Conservation (phyloP, 2,113 vertebrate species). For the Datnioides undecimradiatus region DNA sequence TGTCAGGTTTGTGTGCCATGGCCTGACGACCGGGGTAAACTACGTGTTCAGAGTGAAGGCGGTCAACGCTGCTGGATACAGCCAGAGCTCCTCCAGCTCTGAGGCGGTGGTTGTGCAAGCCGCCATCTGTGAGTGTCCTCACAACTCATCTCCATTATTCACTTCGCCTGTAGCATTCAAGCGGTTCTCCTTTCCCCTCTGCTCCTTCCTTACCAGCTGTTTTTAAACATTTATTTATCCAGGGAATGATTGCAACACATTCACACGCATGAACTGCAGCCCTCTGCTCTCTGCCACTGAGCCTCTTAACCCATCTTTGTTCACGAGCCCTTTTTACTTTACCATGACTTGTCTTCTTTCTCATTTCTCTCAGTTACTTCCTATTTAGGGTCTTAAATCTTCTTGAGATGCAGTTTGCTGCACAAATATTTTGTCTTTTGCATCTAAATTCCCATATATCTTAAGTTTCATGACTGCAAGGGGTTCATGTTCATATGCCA, state of each 20-base stretch:
- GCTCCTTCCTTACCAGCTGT: background rate
- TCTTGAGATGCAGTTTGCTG: background rate
- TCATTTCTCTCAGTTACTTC: background rate
- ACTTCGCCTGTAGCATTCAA: conserved; percentile 12
- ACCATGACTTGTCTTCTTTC: background rate
- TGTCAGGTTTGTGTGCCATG: conserved; percentile 93
- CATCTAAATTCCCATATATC: background rate
- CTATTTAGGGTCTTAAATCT: background rate
- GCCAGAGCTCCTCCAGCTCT: conserved; percentile 89
- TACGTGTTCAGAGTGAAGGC: conserved; percentile 94
- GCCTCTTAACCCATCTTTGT: background rate
- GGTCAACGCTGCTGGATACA: conserved; percentile 97
- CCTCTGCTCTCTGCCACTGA: background rate
- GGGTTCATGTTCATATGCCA: background rate
- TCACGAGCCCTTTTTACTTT: conserved; percentile 18
- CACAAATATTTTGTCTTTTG: background rate
- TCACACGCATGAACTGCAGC: background rate
- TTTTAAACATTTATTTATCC: conserved; percentile 40
- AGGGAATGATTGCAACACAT: background rate
- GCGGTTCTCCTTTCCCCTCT: background rate
- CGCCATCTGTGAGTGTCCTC: conserved; percentile 89
- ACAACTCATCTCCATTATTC: conserved; percentile 1
- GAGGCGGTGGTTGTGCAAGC: conserved; percentile 91
- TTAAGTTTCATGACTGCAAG: background rate
- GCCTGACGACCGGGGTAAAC: conserved; percentile 86